These are phyloP conservation scores for Schizaphis graminum DNA, from an alignment of 2,888 invertebrate species.

Conservation along the genomic window DNA sequence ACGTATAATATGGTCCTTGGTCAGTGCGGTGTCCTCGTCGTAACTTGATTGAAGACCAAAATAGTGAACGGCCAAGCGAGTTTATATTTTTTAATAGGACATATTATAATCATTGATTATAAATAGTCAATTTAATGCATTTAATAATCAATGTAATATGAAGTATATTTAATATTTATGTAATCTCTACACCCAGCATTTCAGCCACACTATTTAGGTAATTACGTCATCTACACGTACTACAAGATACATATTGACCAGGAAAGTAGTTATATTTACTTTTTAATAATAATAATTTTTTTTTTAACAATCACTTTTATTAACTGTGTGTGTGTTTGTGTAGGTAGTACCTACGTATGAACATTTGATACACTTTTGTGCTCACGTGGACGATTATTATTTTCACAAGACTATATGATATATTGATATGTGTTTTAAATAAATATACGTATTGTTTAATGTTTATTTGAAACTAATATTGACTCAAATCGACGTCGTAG, in stretches of 20 bases:
- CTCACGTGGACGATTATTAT: neutral
- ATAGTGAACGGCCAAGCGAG: neutral
- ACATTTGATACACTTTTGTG: no score
- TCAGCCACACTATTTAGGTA: neutral
- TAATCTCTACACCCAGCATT: neutral
- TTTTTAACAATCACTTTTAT: neutral
- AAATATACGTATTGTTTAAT: neutral
- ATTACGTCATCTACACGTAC: neutral
- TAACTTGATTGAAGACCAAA: neutral
- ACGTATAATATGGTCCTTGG: neutral
- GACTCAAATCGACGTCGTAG: neutral
- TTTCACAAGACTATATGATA: neutral
- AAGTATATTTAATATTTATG: neutral
- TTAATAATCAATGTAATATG: neutral
- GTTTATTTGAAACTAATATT: neutral
- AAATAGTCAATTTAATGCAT: neutral
- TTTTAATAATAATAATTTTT: neutral
- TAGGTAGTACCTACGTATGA: no score
- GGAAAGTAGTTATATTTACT: neutral
- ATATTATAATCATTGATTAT: neutral
- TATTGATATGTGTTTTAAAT: neutral
- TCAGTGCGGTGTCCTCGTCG: neutral
- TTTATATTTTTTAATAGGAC: constrained; percentile 8
- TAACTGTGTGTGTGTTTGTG: neutral
- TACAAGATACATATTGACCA: neutral